A percentile compares a stretch with the other conserved stretches of the same genome.
These are phyloP conservation scores for Diachasma alloeum DNA, from an alignment of 1,140 invertebrate genomes.

Conservation along the genomic window DNA sequence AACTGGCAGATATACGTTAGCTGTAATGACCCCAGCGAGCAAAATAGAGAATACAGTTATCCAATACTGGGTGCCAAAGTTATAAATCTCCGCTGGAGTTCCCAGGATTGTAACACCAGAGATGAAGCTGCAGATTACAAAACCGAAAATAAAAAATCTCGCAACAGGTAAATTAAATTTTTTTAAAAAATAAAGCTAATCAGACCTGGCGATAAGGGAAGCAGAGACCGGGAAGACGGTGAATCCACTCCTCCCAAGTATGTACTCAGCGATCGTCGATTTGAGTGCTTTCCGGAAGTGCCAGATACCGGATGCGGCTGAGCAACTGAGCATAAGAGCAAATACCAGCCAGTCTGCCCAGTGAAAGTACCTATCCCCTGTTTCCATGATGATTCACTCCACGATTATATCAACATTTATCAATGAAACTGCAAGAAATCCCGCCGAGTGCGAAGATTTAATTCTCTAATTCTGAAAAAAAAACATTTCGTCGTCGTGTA, in stretches of 20 bases:
- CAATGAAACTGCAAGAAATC: background rate
- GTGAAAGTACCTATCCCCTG: conserved; percentile 54
- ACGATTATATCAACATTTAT: background rate
- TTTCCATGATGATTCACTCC: conserved; percentile 25
- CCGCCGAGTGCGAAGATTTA: too few species aligned
- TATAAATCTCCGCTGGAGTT: conserved; percentile 87
- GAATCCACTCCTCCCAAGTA: conserved; percentile 77
- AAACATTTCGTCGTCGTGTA: too few species aligned
- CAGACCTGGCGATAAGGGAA: conserved; percentile 81
- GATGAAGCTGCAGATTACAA: conserved; percentile 72
- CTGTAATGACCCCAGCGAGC: conserved; percentile 74
- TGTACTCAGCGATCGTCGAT: conserved; percentile 70
- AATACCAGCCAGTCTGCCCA: conserved; percentile 70
- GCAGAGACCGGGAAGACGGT: conserved; percentile 82
- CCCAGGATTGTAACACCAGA: conserved; percentile 90
- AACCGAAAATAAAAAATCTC: background rate
- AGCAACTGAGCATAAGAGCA: conserved; percentile 66
- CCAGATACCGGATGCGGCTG: conserved; percentile 62
- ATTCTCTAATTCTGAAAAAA: too few species aligned
- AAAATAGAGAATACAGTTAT: conserved; percentile 74
- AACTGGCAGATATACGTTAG: conserved; percentile 82
- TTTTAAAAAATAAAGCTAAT: background rate
- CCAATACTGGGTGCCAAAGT: conserved; percentile 84
- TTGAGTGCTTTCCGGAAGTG: conserved; percentile 52
- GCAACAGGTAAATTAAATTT: background rate